Base-by-base conservation (phyloP, 2,888 invertebrate species). In the Drosophila infuscata region DNA sequence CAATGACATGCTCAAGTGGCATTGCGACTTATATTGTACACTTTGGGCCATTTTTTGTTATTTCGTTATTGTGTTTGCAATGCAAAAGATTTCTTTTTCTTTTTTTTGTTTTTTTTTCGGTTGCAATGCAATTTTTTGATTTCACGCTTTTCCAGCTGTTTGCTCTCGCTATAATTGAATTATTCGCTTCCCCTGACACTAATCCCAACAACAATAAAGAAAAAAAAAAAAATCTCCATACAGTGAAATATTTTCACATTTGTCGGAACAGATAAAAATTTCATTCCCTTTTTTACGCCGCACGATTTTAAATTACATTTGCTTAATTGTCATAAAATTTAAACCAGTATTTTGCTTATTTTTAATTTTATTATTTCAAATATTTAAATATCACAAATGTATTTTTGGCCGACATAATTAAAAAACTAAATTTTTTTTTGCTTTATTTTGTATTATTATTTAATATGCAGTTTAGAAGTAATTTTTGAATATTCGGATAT, bases 151-250 rank as follows among this genome's bases (percentile, higher is more conserved):
- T 72, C 29, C 66, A 60, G 63, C 66, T 58, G 66, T 74, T 62
- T 33, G 57, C 64, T 36, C 48, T 58, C 63, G 60, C 67, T 61
- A 46, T 78, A 84, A 84, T 86, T 82, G 81, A 81, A 83, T 84
- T 82, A 79, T 76, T 73, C 77, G 79, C 85, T 82, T 61, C 64
- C 35, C 35, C 74, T 25, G 41, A n/a, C 38, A 36, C 52, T 56
- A 57, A 71, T 76, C 33, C 56, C 58, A 25, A 46, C 35, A 20
- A 25, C 36, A 17, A 29, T 29, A 33, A 43, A 68, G n/a, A 33
- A 48, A 56, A 25, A 32, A 56, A 25, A 32, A 43, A 72, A 61
- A 68, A 46, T 57, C 49, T 12, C 32, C 63, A 53, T 60, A 43
- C 51, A 49, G 57, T 53, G 52, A 79, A 73, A 79, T 68, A 71